Conservation (phyloP, 2,888 invertebrate species). For the Calephelis perditalis region DNA sequence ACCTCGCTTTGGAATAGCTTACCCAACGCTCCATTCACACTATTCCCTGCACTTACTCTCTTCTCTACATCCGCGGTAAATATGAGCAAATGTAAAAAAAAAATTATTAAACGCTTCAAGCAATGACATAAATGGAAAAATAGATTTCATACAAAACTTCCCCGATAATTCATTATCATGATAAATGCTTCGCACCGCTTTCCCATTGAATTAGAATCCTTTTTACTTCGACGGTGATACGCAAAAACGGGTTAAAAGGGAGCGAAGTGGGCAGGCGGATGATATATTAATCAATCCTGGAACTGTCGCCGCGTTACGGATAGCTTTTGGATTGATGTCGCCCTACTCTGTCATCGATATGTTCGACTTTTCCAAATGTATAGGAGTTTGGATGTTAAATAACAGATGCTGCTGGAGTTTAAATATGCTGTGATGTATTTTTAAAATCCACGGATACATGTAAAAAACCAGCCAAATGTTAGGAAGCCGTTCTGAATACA, state of each 20-base stretch:
- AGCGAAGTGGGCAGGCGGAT: constrained; percentile 57
- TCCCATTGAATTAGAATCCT: constrained; percentile 67
- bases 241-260: constrained; percentile 70
- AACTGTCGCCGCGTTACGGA: constrained; percentile 51
- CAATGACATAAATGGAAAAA: constrained; percentile 26
- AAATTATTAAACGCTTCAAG: neutral
- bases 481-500: too few species aligned
- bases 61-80: too few species aligned
- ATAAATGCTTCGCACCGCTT: constrained; percentile 67
- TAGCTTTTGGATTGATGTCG: constrained; percentile 46
- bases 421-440: neutral
- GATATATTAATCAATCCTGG: constrained; percentile 68
- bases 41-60: too few species aligned
- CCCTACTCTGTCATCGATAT: constrained; percentile 27
- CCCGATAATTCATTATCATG: constrained; percentile 74
- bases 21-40: too few species aligned
- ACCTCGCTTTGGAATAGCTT: too few species aligned
- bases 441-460: too few species aligned
- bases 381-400: constrained; percentile 5
- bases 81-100: neutral
- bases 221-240: constrained; percentile 73
- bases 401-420: neutral
- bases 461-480: too few species aligned
- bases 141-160: constrained; percentile 57
- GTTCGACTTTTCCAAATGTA: constrained; percentile 23